phyloP scores from a whole-genome alignment of 2,113 vertebrate genomes.

The Orientallactaga bullata region DNA sequence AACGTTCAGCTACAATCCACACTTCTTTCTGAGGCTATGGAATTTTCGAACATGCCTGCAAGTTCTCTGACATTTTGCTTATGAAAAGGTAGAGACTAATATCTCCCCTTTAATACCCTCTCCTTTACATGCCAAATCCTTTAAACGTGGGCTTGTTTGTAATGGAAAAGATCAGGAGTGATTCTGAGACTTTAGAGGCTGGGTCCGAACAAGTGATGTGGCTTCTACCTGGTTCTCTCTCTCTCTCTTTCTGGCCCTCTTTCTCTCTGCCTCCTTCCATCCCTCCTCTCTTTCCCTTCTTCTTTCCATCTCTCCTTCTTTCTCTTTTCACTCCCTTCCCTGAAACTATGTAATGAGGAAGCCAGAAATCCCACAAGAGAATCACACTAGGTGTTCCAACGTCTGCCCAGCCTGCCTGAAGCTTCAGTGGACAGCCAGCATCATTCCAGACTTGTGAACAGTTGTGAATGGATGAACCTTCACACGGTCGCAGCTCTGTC shows the following conservation, averaged over 20 bases:
- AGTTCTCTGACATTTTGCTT: not conserved
- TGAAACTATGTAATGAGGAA: not conserved
- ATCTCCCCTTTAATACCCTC: not conserved
- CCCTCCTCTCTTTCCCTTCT: too few species aligned
- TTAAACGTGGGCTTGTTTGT: not conserved
- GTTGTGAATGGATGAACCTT: not conserved
- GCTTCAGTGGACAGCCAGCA: not conserved
- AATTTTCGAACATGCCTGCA: not conserved
- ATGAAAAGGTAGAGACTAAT: not conserved
- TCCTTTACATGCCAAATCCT: too few species aligned
- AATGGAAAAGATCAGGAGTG: not conserved
- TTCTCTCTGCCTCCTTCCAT: accelerated
- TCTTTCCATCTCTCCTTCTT: not conserved
- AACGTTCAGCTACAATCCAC: not conserved
- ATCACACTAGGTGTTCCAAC: not conserved
- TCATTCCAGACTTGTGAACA: not conserved
- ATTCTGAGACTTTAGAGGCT: not conserved
- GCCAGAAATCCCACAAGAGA: not conserved
- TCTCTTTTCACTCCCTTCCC: not conserved
- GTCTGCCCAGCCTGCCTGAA: not conserved
- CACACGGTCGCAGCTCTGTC: not conserved
- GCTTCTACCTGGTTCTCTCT: not conserved
- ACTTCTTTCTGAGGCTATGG: not conserved
- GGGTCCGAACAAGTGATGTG: not conserved
- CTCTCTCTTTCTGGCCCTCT: not conserved